phyloP scores from a whole-genome alignment of 2,888 invertebrate species.

The Agrochola lychnidis region DNA sequence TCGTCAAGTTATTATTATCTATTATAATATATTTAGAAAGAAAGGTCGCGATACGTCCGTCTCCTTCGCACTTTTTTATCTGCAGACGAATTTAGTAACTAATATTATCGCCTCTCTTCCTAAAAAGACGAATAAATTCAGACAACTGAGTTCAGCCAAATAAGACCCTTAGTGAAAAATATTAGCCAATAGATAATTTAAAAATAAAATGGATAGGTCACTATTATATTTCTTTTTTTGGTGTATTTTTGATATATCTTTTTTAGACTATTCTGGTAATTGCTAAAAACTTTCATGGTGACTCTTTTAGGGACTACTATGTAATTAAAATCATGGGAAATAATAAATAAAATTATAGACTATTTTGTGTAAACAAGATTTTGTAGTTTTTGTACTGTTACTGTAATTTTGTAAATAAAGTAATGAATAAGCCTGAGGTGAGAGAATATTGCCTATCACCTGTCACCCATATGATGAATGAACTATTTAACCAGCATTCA shows the following conservation, averaged over 20 bases:
- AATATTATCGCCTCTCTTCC: background rate
- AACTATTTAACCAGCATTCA: conserved; percentile 13
- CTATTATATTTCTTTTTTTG: background rate
- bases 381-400: conserved; percentile 54
- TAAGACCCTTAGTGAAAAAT: background rate
- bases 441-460: conserved; percentile 24
- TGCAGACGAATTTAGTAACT: background rate
- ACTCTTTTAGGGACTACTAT: background rate
- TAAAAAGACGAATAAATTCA: background rate
- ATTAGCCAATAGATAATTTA: background rate
- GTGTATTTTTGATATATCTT: background rate
- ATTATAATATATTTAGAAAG: background rate
- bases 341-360: conserved; percentile 28
- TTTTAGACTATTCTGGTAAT: background rate
- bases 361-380: conserved; percentile 37
- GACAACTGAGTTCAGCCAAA: background rate
- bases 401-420: conserved; percentile 25
- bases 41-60: background rate
- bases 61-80: background rate
- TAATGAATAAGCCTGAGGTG: conserved; percentile 26
- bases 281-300: conserved; percentile 11
- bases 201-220: background rate
- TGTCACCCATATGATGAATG: background rate
- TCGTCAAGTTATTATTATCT: background rate
- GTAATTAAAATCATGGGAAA: conserved; percentile 4